Conservation (phyloP, 2,888 invertebrate species). For the Tachina fera region DNA sequence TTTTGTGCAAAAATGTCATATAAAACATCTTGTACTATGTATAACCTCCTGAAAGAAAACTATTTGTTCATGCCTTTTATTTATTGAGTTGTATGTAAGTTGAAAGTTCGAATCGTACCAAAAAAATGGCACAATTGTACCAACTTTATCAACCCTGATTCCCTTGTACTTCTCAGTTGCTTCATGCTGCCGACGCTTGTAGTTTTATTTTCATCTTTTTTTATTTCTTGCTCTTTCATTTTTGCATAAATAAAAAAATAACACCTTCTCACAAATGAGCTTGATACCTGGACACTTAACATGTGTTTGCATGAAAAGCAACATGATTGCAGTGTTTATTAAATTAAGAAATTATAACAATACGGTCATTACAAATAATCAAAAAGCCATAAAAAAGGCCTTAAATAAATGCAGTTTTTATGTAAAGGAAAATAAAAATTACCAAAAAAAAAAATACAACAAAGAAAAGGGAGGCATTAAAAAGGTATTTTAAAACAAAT, state of each 20-base stretch:
- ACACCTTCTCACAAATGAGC: constrained; percentile 57
- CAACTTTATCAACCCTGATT: neutral
- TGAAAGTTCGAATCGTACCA: no score
- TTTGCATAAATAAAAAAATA: constrained; percentile 47
- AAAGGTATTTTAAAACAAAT: constrained; percentile 25
- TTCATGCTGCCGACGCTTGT: neutral
- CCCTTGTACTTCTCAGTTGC: neutral
- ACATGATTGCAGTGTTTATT: constrained; percentile 58
- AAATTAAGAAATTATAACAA: constrained; percentile 68
- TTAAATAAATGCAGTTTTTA: neutral
- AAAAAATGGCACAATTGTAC: no score
- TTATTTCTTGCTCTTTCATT: constrained; percentile 3
- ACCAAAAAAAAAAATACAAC: neutral
- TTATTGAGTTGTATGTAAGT: no score
- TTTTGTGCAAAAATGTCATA: no score
- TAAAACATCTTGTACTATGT: no score
- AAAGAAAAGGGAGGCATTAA: neutral
- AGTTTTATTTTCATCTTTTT: neutral
- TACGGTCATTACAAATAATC: constrained; percentile 52
- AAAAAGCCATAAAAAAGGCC: constrained; percentile 28
- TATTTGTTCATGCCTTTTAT: no score
- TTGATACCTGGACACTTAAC: constrained; percentile 18
- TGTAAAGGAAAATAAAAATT: neutral
- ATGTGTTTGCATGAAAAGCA: constrained; percentile 34
- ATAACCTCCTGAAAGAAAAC: no score